Conservation (phyloP, 37 sponge, comb jelly and placozoan genomes). For the Haliclona indistincta region DNA sequence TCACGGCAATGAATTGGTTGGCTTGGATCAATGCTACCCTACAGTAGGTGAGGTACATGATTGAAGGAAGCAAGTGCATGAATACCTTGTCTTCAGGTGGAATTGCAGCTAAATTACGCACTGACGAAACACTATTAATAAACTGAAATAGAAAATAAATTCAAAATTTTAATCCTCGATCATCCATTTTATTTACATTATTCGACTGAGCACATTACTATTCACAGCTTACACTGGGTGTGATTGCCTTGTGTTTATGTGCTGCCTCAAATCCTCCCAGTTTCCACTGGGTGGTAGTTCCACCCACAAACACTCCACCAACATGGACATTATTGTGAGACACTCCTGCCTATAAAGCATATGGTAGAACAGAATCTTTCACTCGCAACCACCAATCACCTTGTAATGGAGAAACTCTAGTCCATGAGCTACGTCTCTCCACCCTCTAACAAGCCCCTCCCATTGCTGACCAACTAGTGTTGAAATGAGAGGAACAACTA, state of each 20-base stretch:
- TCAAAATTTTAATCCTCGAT: not conserved
- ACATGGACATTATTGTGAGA: slow-evolving; percentile 58
- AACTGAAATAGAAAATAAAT: slow-evolving; percentile 36
- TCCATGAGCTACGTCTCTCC: slow-evolving; percentile 53
- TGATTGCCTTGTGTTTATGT: not conserved
- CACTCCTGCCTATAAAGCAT: slow-evolving; percentile 16
- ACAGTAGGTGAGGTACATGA: not conserved
- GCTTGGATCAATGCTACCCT: not conserved
- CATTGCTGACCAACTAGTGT: slow-evolving; percentile 6
- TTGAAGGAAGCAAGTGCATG: too few relatives aligned
- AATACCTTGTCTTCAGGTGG: slow-evolving; percentile 80
- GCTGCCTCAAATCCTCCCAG: slow-evolving; percentile 64
- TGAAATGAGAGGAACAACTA: slow-evolving; percentile 29
- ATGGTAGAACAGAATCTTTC: not conserved
- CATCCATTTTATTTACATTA: not conserved
- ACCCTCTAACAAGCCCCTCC: slow-evolving; percentile 57
- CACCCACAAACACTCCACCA: slow-evolving; percentile 44
- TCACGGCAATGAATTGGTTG: slow-evolving; percentile 47
- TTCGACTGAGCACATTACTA: not conserved
- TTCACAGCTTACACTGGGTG: slow-evolving; percentile 21
- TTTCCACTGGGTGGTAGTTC: slow-evolving; percentile 51
- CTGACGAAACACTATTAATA: slow-evolving; percentile 16
- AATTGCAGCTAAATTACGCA: slow-evolving; percentile 25
- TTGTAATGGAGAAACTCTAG: slow-evolving; percentile 62
- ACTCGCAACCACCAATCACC: slow-evolving; percentile 1